Evolutionary conservation across 2,113 vertebrate species (phyloP), one percentile per base, ranked within the genome.

Genomic region (Gorsachius goisagi): DNA sequence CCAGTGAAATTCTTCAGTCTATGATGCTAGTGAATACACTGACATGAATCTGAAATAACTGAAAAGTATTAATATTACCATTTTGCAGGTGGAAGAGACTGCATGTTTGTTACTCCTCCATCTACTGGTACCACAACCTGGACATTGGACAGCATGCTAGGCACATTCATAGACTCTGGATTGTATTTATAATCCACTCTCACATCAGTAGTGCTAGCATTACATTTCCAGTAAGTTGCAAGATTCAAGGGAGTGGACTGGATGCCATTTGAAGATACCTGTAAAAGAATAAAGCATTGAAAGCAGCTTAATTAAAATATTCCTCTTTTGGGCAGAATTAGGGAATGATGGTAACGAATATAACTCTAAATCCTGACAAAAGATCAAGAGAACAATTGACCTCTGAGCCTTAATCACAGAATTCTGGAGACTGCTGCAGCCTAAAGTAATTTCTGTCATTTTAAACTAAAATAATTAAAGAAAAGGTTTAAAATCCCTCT

Each of bases 211-310:
- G 99, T 99, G 84, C 69, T 97, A 13, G 97, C 60, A n/a, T 97
- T 96, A 62, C 99, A 99, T 93, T 99, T 99, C 99, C 99, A 99
- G 88, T 99, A 99, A 7, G 99, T 98, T 15, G 99, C 98, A 91
- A 99, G 98, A 96, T 99, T 99, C 41, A 99, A 98, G 66, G 99
- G 99, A 41, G 99, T 99, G 81, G 99, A 99, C 81, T 99, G 99
- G 97, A 99, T 99, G 53, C 99, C 99, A 35, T 99, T 99, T 74
- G 99, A 99, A 82, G 97, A 98, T 68, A 99, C 99, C 99, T 99
- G 97, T 81, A 96, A 94, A 95, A 94, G 55, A 96, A 86, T 10
- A 96, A 96, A 73, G 16, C 18, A 67, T 58, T 78, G 63, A 83
- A 86, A 86, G 19, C 12, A 68, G 45, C 15, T 73, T 79, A 50